Conservation (phyloP, 2,797 vertebrate species). For the Alfaro cultratus region DNA sequence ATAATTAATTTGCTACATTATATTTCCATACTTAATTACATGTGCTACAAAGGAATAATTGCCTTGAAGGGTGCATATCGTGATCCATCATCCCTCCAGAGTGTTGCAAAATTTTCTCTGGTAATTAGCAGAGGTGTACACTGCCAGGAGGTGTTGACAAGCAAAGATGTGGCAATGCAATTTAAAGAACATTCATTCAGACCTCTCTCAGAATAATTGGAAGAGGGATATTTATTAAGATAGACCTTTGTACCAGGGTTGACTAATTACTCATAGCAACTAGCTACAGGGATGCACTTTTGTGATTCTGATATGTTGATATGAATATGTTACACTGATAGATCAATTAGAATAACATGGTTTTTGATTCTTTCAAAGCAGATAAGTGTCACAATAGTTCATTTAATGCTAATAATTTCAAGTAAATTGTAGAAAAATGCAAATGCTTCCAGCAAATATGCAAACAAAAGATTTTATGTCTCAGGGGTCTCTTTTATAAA, state of each 20-base stretch:
- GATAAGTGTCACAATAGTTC: neutral
- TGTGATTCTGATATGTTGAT: neutral
- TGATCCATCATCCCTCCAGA: constrained; percentile 76
- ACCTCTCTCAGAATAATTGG: constrained; percentile 10
- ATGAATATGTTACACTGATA: neutral
- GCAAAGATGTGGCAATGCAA: constrained; percentile 40
- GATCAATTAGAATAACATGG: neutral
- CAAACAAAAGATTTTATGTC: neutral
- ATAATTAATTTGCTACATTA: constrained; percentile 82
- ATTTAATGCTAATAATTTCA: neutral
- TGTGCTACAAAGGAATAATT: constrained; percentile 83
- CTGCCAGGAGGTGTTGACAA: constrained; percentile 58
- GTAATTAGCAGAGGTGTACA: constrained; percentile 78
- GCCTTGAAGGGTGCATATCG: constrained; percentile 78
- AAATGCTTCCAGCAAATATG: neutral
- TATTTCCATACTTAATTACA: constrained; percentile 83
- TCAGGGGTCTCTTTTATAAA: too few relatives aligned
- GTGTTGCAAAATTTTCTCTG: constrained; percentile 65
- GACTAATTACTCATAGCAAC: constrained; percentile 1
- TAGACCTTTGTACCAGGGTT: neutral
- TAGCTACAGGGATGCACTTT: neutral
- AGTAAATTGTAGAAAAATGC: neutral
- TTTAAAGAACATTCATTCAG: constrained; percentile 28
- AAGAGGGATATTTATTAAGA: constrained; percentile 13
- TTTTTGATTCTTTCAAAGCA: neutral